A percentile compares a stretch with the other conserved stretches of the same genome.
These are phyloP conservation scores for Stigmatopora argus DNA, from an alignment of 2,113 vertebrate genomes.

Conservation along the genomic window DNA sequence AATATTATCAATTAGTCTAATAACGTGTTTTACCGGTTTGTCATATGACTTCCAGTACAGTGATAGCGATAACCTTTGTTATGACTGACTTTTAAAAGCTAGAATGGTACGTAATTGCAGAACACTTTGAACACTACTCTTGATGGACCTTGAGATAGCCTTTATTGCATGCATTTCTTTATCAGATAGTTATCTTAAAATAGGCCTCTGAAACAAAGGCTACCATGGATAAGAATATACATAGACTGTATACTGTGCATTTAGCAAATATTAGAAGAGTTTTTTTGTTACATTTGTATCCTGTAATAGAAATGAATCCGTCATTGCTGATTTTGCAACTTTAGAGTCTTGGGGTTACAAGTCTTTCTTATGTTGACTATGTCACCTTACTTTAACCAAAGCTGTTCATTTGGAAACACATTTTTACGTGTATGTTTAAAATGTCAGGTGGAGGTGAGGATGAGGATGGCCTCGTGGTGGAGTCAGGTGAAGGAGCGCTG, in stretches of 20 bases:
- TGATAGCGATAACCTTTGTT: slow-evolving; percentile 12
- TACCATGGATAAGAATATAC: background rate
- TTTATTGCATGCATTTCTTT: slow-evolving; percentile 14
- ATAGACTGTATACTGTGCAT: no score
- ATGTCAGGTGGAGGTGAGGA: slow-evolving; percentile 44
- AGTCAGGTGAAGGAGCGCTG: slow-evolving; percentile 45
- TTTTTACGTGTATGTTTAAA: background rate
- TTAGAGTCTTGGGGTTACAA: no score
- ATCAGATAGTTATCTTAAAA: background rate
- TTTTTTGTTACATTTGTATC: no score
- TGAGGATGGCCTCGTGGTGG: slow-evolving; percentile 39
- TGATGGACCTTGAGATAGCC: slow-evolving; percentile 17
- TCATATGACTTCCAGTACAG: slow-evolving; percentile 32
- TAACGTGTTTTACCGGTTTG: background rate
- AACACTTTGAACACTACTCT: background rate
- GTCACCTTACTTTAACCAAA: no score
- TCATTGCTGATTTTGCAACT: no score
- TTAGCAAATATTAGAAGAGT: no score
- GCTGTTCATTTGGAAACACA: no score
- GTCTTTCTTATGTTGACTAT: no score
- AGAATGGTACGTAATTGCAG: background rate
- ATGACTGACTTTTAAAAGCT: background rate
- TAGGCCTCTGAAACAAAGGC: slow-evolving; percentile 26
- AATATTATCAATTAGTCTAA: no score
- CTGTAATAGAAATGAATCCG: no score